These are phyloP conservation scores for Agapornis roseicollis DNA, from an alignment of 2,113 vertebrate species.

Conservation along the genomic window DNA sequence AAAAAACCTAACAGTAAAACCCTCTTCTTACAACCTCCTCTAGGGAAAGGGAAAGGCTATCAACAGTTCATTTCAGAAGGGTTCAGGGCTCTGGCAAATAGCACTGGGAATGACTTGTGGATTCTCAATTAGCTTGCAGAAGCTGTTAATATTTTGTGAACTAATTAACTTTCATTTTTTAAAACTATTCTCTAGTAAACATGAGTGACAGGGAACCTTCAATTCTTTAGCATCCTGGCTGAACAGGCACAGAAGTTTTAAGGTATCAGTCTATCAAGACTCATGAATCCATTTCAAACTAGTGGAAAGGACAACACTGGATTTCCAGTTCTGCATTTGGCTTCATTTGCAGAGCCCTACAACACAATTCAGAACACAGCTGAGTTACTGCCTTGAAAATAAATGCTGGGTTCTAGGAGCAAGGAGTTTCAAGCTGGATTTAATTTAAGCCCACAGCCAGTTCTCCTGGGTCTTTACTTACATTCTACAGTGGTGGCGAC, in stretches of 20 bases:
- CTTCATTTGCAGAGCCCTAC: neutral
- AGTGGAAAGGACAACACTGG: neutral
- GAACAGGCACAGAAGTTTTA: neutral
- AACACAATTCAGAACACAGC: neutral
- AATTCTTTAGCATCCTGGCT: neutral
- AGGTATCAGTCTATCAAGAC: rapidly evolving
- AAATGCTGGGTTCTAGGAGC: neutral
- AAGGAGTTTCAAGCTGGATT: neutral
- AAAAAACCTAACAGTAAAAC: neutral
- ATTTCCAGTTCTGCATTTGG: neutral
- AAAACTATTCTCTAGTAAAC: neutral
- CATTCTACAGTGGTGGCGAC: neutral
- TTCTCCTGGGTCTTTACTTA: neutral
- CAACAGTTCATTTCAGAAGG: neutral
- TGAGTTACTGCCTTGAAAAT: neutral
- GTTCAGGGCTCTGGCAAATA: neutral
- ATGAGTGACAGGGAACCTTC: neutral
- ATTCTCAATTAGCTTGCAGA: neutral
- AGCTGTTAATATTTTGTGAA: neutral
- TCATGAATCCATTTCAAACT: neutral
- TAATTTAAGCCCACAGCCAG: neutral
- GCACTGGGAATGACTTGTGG: neutral
- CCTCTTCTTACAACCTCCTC: neutral
- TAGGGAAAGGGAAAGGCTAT: neutral
- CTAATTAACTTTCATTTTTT: neutral